Conservation (phyloP, 2,113 vertebrate species). For the Oncorhynchus tshawytscha region DNA sequence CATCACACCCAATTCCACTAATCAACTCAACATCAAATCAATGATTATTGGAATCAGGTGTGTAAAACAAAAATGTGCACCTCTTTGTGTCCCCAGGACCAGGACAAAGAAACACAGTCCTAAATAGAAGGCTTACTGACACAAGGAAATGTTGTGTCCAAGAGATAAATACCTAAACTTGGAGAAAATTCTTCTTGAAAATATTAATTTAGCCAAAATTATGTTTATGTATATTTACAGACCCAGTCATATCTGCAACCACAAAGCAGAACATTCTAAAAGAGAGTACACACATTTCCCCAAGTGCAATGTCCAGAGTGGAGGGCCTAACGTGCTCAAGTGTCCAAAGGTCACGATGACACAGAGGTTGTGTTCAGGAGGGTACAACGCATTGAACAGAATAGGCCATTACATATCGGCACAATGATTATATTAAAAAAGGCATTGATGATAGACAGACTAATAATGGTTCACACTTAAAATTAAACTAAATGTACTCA, state of each 20-base stretch:
- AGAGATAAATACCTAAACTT: no score
- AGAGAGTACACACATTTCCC: constrained; percentile 9
- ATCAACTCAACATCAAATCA: no score
- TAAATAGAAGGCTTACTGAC: no score
- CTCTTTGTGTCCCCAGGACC: no score
- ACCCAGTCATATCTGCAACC: constrained; percentile 44
- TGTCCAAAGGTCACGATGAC: background rate
- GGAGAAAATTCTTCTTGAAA: background rate
- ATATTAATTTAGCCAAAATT: constrained; percentile 35
- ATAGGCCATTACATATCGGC: constrained; percentile 6
- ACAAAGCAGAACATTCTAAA: constrained; percentile 22
- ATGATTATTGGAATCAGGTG: no score
- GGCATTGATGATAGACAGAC: no score
- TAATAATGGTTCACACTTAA: background rate
- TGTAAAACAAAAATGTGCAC: no score
- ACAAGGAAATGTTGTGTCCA: no score
- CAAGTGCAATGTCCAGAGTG: constrained; percentile 14
- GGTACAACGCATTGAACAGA: background rate
- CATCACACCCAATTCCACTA: no score
- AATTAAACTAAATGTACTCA: constrained; percentile 12
- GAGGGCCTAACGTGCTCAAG: constrained; percentile 1
- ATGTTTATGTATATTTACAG: constrained; percentile 49
- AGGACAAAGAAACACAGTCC: no score
- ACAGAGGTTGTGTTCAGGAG: no score
- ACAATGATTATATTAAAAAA: constrained; percentile 8